phyloP scores from a whole-genome alignment of 2,797 vertebrate species.

The Mus minutoides region DNA sequence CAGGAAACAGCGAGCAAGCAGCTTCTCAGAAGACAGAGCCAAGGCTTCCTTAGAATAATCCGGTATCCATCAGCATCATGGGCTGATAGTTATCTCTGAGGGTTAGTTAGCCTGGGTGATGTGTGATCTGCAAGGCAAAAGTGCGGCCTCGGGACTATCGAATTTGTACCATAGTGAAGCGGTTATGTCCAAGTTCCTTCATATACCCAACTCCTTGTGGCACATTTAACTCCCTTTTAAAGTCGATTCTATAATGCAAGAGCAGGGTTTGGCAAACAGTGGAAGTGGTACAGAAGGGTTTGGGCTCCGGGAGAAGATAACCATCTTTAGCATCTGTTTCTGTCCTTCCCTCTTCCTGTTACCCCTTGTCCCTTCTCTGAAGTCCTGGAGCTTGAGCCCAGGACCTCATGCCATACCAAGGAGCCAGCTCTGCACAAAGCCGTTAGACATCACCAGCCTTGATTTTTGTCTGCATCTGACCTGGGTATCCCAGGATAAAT shows the following conservation, averaged over 20 bases:
- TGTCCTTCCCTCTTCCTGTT: neutral
- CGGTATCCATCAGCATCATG: constrained; percentile 9
- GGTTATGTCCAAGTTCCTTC: neutral
- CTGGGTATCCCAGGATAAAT: neutral
- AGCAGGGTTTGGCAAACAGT: neutral
- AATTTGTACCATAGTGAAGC: neutral
- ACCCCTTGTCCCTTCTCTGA: neutral
- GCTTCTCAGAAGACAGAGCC: constrained; percentile 63
- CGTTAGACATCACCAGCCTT: too few species aligned
- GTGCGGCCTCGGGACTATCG: neutral
- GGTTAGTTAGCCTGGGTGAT: constrained; percentile 42
- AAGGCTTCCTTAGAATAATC: neutral
- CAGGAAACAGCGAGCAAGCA: constrained; percentile 22
- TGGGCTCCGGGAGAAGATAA: neutral
- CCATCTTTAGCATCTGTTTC: neutral
- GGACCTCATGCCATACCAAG: neutral
- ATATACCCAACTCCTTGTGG: neutral
- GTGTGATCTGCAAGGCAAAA: constrained; percentile 44
- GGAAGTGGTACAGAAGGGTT: neutral
- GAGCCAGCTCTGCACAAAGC: neutral
- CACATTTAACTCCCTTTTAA: neutral
- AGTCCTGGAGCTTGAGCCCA: neutral
- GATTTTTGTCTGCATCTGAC: neutral
- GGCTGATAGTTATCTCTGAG: constrained; percentile 9
- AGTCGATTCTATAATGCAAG: neutral